Conservation (phyloP, 2,888 invertebrate genomes). For the Trachelus stipa region DNA sequence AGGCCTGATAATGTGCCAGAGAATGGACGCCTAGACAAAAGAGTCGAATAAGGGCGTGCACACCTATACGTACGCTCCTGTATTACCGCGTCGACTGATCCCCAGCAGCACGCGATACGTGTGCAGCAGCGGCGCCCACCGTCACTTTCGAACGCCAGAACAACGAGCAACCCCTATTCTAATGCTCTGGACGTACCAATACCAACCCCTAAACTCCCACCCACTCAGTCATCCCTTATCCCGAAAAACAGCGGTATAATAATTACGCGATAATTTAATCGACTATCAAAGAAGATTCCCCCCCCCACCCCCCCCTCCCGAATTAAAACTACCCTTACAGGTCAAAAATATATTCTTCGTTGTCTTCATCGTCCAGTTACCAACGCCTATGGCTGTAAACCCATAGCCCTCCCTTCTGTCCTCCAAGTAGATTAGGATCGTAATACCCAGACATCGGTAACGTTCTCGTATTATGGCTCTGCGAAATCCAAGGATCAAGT, state of each 20-base stretch:
- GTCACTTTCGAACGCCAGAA: background rate
- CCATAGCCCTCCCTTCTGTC: background rate
- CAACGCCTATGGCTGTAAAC: background rate
- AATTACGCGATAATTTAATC: background rate
- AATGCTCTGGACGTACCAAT: background rate
- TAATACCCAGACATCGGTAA: constrained; percentile 7
- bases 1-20: constrained; percentile 66
- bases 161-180: background rate
- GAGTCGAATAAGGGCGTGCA: constrained; percentile 63
- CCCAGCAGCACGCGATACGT: constrained; percentile 18
- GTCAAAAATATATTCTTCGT: too few relatives aligned
- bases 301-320: too few relatives aligned
- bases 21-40: constrained; percentile 67
- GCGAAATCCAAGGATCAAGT: constrained; percentile 13
- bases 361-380: background rate
- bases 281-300: background rate
- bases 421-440: background rate
- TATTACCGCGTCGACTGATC: constrained; percentile 48
- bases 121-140: background rate
- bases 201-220: background rate
- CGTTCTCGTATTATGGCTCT: constrained; percentile 26
- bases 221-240: fast-evolving
- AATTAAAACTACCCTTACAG: too few relatives aligned
- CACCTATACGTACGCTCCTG: constrained; percentile 40
- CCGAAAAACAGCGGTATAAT: background rate